Base-by-base conservation (phyloP, 2,888 invertebrate genomes). In the Tridacna gigas region DNA sequence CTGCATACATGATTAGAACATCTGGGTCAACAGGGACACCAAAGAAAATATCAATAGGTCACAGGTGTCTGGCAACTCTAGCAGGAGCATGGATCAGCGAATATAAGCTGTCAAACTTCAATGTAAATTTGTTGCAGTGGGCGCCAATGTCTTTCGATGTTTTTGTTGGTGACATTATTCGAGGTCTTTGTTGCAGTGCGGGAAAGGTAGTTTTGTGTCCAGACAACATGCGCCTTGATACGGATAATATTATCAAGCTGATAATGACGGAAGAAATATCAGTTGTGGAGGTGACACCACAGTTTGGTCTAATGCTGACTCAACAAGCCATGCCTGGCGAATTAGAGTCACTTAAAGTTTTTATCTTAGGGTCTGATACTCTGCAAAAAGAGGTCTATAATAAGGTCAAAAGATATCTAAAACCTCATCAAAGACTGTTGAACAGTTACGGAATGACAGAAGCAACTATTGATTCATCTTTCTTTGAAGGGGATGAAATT, bases 381-480 rank as follows among this genome's bases (percentile, higher is more conserved):
- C 61, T 78, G 0, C 71, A 78, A 47, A 56, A 20, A 28, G 66
- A 73, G 22, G 47, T 78, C n/a, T 78, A 71, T 47, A 61, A 28
- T 20, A 61, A 48, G 22, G 37, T 78, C 11, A 78, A 78, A 37
- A 60, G 25, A 7, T 22, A 20, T 20, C 26, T 78, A 0, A 51
- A 22, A 11, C 51, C 25, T 22, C 25, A 60, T 37, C 78, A 71
- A 73, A 18, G 78, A 37, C 22, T 78, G 0, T 25, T 78, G 7
- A 78, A 78, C 25, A 73, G 78, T 37, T 78, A 78, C 71, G 78
- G 78, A 22, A 78, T 78, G 78, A 78, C 73, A 9, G 78, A 78
- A 63, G 78, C 78, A n/a, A 78, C 78, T 12, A 78, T 78, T 60
- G 78, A 78, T 63, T 78, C 78, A 11, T 18, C 78, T 4, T 78